Conservation (phyloP, 2,113 vertebrate genomes). For the Cercopithecus mona region DNA sequence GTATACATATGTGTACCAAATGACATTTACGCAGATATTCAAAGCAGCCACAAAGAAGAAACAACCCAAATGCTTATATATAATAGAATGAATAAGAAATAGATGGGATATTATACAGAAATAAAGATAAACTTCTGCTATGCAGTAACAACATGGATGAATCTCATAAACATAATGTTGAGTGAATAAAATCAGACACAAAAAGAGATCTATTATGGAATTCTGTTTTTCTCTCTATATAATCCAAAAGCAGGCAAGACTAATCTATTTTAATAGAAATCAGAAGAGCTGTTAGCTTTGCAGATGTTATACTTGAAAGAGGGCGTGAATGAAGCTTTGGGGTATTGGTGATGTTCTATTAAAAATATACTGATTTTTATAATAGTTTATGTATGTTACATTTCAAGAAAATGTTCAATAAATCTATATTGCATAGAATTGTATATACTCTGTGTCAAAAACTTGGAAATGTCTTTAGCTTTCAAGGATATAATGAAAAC, state of each 20-base stretch:
- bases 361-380: not conserved
- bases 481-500: not conserved
- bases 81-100: not conserved
- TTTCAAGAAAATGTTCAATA: not conserved
- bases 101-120: not conserved
- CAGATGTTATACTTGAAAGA: not conserved
- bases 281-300: not conserved
- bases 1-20: not conserved
- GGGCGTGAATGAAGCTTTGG: not conserved
- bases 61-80: not conserved
- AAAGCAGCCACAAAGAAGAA: not conserved
- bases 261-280: not conserved
- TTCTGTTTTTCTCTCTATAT: not conserved
- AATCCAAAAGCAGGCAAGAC: not conserved
- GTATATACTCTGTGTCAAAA: not conserved
- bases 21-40: not conserved
- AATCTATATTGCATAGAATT: not conserved
- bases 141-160: not conserved
- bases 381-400: not conserved
- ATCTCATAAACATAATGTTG: not conserved
- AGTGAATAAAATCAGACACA: not conserved
- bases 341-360: not conserved
- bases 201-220: not conserved
- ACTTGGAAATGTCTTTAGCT: not conserved
- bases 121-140: not conserved